A percentile compares a stretch with the other conserved stretches of the same genome.
phyloP scores from a whole-genome alignment of 2,888 invertebrate genomes.

The Synanthedon vespiformis region DNA sequence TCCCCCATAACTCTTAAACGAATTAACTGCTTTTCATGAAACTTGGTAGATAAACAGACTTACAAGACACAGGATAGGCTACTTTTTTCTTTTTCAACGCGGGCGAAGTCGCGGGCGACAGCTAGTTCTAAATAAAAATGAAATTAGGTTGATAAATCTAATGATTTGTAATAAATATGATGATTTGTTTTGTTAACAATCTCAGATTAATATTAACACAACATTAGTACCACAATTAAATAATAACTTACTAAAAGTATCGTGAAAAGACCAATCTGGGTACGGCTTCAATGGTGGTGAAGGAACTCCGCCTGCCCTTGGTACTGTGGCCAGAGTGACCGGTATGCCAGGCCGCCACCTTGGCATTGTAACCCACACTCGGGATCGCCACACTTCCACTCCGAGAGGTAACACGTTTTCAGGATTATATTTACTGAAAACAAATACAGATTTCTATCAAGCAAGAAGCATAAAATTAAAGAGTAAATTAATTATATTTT shows the following conservation, averaged over 20 bases:
- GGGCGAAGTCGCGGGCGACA: too few species aligned
- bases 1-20: too few species aligned
- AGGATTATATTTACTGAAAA: conserved; percentile 69
- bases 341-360: conserved; percentile 83
- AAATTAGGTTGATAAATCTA: neutral
- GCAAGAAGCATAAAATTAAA: too few species aligned
- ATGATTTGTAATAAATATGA: neutral
- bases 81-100: too few species aligned
- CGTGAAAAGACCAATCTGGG: conserved; percentile 80
- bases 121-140: neutral
- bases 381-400: conserved; percentile 75
- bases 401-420: conserved; percentile 82
- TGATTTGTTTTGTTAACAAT: too few species aligned
- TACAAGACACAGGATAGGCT: too few species aligned
- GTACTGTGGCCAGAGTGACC: conserved; percentile 77
- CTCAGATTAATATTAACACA: too few species aligned
- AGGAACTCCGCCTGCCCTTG: conserved; percentile 63
- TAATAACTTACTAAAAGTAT: conserved; percentile 52
- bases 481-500: too few species aligned
- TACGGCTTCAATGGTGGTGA: conserved; percentile 79
- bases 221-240: neutral
- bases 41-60: too few species aligned
- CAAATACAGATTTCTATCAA: too few species aligned
- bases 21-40: too few species aligned
- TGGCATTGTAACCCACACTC: conserved; percentile 81